Evolutionary conservation across 2,113 vertebrate genomes (phyloP).

Genomic region (Helogale parvula): DNA sequence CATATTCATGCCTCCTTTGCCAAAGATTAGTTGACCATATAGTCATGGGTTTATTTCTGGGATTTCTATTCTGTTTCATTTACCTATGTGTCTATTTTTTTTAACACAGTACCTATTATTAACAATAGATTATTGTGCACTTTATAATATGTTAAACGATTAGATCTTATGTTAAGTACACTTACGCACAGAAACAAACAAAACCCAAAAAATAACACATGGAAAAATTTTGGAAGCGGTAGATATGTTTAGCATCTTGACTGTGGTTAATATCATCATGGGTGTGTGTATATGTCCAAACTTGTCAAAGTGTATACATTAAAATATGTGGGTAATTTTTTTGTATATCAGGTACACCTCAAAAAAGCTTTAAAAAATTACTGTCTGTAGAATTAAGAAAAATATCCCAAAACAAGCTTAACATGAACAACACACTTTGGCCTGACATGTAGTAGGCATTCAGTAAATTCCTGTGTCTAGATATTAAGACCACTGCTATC

Average conservation of each 20-base stretch:
- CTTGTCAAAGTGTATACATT: neutral
- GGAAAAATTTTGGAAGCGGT: neutral
- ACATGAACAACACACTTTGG: neutral
- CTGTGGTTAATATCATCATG: neutral
- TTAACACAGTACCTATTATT: neutral
- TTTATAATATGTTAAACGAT: neutral
- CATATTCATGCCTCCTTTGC: neutral
- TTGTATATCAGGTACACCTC: neutral
- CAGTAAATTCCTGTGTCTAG: constrained; percentile 9
- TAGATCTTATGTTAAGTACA: neutral
- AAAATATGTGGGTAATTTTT: neutral
- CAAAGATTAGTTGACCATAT: neutral
- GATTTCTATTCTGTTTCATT: neutral
- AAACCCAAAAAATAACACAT: neutral
- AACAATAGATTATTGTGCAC: neutral
- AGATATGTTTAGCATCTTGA: neutral
- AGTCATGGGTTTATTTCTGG: neutral
- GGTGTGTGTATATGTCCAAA: neutral
- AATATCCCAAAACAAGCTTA: constrained; percentile 15
- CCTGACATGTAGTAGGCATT: neutral
- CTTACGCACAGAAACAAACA: neutral
- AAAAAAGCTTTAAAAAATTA: neutral
- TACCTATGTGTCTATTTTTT: neutral
- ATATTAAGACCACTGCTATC: neutral
- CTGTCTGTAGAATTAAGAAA: neutral